A percentile compares a stretch with the other conserved stretches of the same genome.
phyloP scores from a whole-genome alignment of 2,113 vertebrate genomes.

The Pangasianodon hypophthalmus region DNA sequence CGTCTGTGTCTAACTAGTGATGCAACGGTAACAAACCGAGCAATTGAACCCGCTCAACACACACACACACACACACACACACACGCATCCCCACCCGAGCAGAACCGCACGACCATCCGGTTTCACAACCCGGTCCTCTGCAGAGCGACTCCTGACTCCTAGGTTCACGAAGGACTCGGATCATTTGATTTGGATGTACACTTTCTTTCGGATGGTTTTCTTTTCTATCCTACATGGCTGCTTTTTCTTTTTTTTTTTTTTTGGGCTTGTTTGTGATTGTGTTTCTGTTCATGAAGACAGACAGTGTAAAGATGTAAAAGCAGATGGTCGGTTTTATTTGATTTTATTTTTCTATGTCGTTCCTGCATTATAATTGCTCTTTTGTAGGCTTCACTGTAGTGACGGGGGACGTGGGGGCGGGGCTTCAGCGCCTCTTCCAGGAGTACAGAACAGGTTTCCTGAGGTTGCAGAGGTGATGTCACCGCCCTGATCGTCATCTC shows the following conservation, averaged over 20 bases:
- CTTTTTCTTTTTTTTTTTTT: slow-evolving; percentile 44
- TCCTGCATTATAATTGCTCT: slow-evolving; percentile 61
- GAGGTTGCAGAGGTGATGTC: too few relatives aligned
- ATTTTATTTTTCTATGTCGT: slow-evolving; percentile 77
- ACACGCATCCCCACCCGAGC: neutral
- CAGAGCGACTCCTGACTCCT: slow-evolving; percentile 44
- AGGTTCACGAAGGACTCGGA: slow-evolving; percentile 55
- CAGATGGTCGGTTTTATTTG: slow-evolving; percentile 66
- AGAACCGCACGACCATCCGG: neutral
- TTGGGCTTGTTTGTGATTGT: slow-evolving; percentile 72
- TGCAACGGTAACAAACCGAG: slow-evolving; percentile 39
- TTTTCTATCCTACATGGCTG: slow-evolving; percentile 53
- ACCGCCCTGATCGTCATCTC: neutral
- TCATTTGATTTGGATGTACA: slow-evolving; percentile 51
- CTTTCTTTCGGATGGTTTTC: slow-evolving; percentile 63
- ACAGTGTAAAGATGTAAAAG: slow-evolving; percentile 48
- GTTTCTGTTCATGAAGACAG: slow-evolving; percentile 63
- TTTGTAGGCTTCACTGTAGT: slow-evolving; percentile 65
- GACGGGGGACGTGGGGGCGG: neutral
- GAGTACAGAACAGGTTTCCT: slow-evolving; percentile 45
- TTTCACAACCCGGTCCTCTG: neutral
- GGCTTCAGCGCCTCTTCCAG: slow-evolving; percentile 39
- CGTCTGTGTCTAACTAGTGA: slow-evolving; percentile 30
- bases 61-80: neutral
- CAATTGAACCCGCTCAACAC: slow-evolving; percentile 14